Conservation (phyloP, 2,888 invertebrate genomes). For the Napeogenes sylphis region DNA sequence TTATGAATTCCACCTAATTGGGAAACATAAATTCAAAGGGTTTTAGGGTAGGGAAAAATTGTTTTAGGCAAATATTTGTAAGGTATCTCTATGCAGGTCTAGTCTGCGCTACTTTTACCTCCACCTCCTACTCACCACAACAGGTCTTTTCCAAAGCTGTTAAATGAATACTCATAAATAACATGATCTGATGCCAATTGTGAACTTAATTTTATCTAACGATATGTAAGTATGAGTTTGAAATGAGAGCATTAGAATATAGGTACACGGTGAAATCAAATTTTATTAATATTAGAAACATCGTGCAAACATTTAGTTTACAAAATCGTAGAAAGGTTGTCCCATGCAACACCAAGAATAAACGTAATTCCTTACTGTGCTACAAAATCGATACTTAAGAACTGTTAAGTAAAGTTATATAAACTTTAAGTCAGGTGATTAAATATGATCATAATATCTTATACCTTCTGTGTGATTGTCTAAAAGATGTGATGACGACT, state of each 20-base stretch:
- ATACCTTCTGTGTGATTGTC: slow-evolving; percentile 91
- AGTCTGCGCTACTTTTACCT: slow-evolving; percentile 65
- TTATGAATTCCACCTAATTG: no score
- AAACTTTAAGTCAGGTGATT: slow-evolving; percentile 9
- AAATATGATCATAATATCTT: slow-evolving; percentile 18
- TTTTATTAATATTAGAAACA: slow-evolving; percentile 20
- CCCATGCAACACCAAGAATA: slow-evolving; percentile 61
- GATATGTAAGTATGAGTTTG: slow-evolving; percentile 8
- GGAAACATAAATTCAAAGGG: slow-evolving; percentile 27
- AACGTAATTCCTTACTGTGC: slow-evolving; percentile 51
- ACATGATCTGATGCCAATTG: slow-evolving; percentile 13
- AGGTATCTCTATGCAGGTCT: slow-evolving; percentile 63
- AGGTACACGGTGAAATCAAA: neutral
- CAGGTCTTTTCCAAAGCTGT: slow-evolving; percentile 77
- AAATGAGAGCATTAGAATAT: neutral
- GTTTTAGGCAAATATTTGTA: slow-evolving; percentile 59
- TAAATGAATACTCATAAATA: slow-evolving; percentile 58
- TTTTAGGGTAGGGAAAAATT: slow-evolving; percentile 45
- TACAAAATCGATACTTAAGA: slow-evolving; percentile 25
- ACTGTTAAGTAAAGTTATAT: slow-evolving; percentile 11
- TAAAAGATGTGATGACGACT: slow-evolving; percentile 92
- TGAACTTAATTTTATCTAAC: slow-evolving; percentile 1
- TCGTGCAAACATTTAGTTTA: slow-evolving; percentile 46
- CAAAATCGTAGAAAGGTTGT: slow-evolving; percentile 30
- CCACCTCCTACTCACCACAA: slow-evolving; percentile 72